Conservation (phyloP, 2,113 vertebrate species). For the Canis aureus region DNA sequence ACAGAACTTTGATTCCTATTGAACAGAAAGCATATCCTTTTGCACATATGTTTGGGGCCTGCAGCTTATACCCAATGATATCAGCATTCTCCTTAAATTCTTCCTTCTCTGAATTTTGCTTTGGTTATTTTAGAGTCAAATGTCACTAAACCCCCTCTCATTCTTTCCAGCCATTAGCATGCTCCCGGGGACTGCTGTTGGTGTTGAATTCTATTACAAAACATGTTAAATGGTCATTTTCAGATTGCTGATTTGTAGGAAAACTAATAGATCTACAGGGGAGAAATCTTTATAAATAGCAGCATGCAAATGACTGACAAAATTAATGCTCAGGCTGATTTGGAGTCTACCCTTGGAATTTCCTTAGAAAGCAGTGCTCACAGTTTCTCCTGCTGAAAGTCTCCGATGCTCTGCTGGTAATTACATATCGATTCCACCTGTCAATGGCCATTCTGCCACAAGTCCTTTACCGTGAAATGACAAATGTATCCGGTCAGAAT, state of each 20-base stretch:
- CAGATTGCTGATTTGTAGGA: conserved; percentile 80
- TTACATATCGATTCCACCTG: conserved; percentile 93
- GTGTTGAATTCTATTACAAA: background rate
- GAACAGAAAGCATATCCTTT: background rate
- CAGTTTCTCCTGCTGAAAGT: conserved; percentile 74
- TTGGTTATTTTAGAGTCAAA: background rate
- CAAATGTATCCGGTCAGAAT: conserved; percentile 85
- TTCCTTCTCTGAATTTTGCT: background rate
- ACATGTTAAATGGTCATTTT: background rate
- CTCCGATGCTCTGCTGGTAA: conserved; percentile 89
- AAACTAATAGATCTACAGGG: conserved; percentile 80
- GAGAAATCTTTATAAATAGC: conserved; percentile 79
- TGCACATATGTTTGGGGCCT: background rate
- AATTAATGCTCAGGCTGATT: conserved; percentile 86
- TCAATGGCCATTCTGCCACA: conserved; percentile 87
- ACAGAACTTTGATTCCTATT: no score
- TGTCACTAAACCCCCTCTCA: background rate
- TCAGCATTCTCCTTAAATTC: background rate
- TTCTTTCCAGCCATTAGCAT: fast-evolving
- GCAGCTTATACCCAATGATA: background rate
- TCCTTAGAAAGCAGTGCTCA: conserved; percentile 78
- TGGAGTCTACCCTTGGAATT: conserved; percentile 82
- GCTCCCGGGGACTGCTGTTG: fast-evolving
- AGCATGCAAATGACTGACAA: conserved; percentile 86
- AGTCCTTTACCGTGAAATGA: conserved; percentile 81